phyloP scores from a whole-genome alignment of 1,140 invertebrate species.

The Colletes gigas region DNA sequence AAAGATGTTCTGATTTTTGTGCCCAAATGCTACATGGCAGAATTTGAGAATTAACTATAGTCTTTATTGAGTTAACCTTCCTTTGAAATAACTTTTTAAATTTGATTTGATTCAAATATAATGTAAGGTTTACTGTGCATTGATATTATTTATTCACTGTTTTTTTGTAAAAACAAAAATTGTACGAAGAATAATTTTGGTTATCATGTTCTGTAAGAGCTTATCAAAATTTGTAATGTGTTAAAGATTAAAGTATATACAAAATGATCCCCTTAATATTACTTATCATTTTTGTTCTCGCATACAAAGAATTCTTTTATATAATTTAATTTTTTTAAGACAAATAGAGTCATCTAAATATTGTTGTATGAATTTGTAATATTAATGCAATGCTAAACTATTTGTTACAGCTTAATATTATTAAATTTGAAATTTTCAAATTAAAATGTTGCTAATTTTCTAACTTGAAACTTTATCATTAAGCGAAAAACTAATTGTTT shows the following conservation, averaged over 20 bases:
- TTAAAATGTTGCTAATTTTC: neutral
- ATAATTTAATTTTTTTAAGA: neutral
- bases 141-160: neutral
- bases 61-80: slow-evolving; percentile 42
- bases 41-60: slow-evolving; percentile 5
- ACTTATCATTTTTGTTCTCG: no score
- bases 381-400: neutral
- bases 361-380: neutral
- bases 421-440: neutral
- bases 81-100: neutral
- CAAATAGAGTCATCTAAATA: neutral
- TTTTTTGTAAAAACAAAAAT: neutral
- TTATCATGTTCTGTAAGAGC: neutral
- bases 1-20: neutral
- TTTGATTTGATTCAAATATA: neutral
- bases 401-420: neutral
- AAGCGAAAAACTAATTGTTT: neutral
- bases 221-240: no score
- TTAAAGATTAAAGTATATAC: neutral
- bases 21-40: neutral
- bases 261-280: neutral
- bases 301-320: no score
- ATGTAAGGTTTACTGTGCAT: neutral
- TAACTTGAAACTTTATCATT: neutral
- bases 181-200: neutral